Percentiles rank a stretch among this genome's conserved stretches.
Conservation (phyloP, 2,113 vertebrate genomes). For the Ramphastos sulfuratus region DNA sequence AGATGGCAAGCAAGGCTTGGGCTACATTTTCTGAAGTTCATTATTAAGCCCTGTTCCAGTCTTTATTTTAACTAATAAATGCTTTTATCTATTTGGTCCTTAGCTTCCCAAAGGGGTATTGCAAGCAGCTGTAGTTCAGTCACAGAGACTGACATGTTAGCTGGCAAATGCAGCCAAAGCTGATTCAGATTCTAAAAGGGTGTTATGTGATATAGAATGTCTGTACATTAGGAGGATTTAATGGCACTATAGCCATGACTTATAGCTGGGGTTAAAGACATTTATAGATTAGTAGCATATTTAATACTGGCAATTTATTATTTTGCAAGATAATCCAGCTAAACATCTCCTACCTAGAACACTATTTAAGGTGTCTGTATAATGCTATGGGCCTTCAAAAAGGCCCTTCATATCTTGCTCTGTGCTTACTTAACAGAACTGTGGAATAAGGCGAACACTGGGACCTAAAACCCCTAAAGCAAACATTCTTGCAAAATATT, state of each 20-base stretch:
- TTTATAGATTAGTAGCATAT: background rate
- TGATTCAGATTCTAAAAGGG: background rate
- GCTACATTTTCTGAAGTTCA: background rate
- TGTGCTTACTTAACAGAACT: background rate
- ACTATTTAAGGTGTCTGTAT: background rate
- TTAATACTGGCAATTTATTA: background rate
- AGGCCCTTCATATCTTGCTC: background rate
- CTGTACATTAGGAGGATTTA: background rate
- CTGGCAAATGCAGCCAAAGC: background rate
- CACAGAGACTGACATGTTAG: background rate
- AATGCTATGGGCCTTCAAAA: background rate
- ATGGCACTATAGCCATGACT: background rate
- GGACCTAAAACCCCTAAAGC: background rate
- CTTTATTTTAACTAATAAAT: background rate
- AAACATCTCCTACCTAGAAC: background rate
- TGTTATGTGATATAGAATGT: background rate
- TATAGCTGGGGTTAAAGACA: background rate
- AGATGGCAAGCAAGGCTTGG: background rate
- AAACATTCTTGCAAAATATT: slow-evolving; percentile 17
- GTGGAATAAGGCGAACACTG: background rate
- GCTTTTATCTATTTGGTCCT: background rate
- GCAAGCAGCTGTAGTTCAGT: background rate
- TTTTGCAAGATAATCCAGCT: background rate
- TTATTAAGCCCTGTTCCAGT: background rate
- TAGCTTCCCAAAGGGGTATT: background rate